Percentiles rank a stretch among this genome's conserved stretches.
Conservation (phyloP, 2,113 vertebrate species). For the Apodemus speciosus region DNA sequence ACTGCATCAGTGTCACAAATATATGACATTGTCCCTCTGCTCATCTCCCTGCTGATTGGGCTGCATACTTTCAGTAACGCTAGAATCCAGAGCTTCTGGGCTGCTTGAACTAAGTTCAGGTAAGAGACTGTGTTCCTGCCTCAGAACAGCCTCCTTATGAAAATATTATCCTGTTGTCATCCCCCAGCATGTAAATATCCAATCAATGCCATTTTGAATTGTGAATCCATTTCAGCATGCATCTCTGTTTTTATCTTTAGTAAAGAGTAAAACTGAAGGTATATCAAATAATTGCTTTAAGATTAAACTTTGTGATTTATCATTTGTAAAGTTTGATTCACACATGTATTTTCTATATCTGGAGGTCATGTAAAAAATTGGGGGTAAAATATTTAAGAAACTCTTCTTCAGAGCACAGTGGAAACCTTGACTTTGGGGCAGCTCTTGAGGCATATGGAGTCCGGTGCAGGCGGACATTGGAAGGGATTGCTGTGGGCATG, state of each 20-base stretch:
- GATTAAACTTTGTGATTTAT: not conserved
- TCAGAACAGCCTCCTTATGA: not conserved
- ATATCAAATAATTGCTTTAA: not conserved
- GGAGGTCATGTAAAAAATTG: not conserved
- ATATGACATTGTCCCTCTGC: not conserved
- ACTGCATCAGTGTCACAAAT: not conserved
- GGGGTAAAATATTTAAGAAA: not conserved
- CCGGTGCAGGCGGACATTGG: not conserved
- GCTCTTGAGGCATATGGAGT: too few species aligned
- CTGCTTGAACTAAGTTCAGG: not conserved
- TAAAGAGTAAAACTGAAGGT: not conserved
- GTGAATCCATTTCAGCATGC: not conserved
- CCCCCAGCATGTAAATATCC: not conserved
- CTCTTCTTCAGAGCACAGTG: not conserved
- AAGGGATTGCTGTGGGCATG: not conserved
- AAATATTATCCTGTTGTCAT: too few species aligned
- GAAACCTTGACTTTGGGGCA: not conserved
- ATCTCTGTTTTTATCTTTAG: not conserved
- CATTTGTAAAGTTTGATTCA: not conserved
- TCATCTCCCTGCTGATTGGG: not conserved
- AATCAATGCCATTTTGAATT: not conserved
- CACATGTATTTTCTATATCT: too few species aligned
- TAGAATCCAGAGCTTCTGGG: not conserved
- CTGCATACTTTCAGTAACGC: not conserved
- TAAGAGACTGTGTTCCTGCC: not conserved